These are phyloP conservation scores for Marisa cornuarietis DNA, from an alignment of 1,140 invertebrate genomes.

Conservation along the genomic window DNA sequence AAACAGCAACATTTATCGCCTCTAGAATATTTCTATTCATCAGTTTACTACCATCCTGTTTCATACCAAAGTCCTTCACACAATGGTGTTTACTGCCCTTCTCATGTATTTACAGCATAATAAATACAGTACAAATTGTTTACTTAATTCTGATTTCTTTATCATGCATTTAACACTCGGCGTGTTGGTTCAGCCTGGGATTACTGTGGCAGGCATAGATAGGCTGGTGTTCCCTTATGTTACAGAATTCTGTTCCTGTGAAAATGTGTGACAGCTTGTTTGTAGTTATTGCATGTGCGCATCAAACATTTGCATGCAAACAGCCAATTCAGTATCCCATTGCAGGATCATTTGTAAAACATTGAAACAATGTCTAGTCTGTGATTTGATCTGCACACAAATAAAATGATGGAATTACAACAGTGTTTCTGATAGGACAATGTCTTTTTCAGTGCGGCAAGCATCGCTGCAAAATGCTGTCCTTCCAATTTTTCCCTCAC, in stretches of 20 bases:
- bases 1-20: not conserved
- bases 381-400: constrained; percentile 1
- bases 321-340: not conserved
- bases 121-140: not conserved
- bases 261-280: not conserved
- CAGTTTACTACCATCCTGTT: not conserved
- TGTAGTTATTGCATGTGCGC: not conserved
- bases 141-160: not conserved
- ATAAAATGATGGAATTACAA: not conserved
- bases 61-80: not conserved
- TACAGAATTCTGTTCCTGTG: not conserved
- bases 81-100: not conserved
- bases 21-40: not conserved
- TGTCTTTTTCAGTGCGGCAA: too few relatives aligned
- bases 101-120: constrained; percentile 20
- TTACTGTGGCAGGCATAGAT: not conserved
- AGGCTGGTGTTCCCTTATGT: not conserved
- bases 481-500: too few relatives aligned
- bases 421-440: too few relatives aligned
- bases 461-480: too few relatives aligned
- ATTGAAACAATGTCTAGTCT: not conserved
- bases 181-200: not conserved
- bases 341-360: not conserved
- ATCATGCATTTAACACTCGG: not conserved
- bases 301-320: not conserved